Evolutionary conservation across 2,797 vertebrate species (phyloP).

Genomic region (Eulemur mongoz): DNA sequence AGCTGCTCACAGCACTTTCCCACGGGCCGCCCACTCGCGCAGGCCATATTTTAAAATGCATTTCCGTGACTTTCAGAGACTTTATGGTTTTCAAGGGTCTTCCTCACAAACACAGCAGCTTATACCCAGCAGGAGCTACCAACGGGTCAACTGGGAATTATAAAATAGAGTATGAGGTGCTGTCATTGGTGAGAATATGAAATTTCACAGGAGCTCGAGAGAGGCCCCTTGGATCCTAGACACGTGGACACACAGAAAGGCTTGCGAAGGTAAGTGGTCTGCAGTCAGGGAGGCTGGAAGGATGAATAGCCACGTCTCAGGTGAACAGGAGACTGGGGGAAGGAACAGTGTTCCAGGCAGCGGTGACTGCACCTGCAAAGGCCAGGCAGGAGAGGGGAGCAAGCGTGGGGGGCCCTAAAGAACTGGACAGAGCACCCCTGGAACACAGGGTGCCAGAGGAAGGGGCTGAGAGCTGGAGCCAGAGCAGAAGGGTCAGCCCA

Average conservation of each 20-base stretch:
- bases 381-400: not conserved
- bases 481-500: not conserved
- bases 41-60: not conserved
- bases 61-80: not conserved
- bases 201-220: not conserved
- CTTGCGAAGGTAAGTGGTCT: not conserved
- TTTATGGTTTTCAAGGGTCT: not conserved
- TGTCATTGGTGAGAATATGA: not conserved
- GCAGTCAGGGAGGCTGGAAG: not conserved
- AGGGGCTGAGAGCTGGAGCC: not conserved
- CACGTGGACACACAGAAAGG: too few species aligned
- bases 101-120: not conserved
- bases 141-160: not conserved
- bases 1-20: not conserved
- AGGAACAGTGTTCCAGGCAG: too few species aligned
- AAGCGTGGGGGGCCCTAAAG: not conserved
- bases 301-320: not conserved
- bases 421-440: not conserved
- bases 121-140: not conserved
- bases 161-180: not conserved
- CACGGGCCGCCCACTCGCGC: not conserved
- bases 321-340: not conserved
- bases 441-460: too few species aligned
- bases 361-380: not conserved
- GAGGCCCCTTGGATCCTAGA: not conserved